These are phyloP conservation scores for Leptinotarsa juncta DNA, from an alignment of 2,888 invertebrate genomes.

Conservation along the genomic window DNA sequence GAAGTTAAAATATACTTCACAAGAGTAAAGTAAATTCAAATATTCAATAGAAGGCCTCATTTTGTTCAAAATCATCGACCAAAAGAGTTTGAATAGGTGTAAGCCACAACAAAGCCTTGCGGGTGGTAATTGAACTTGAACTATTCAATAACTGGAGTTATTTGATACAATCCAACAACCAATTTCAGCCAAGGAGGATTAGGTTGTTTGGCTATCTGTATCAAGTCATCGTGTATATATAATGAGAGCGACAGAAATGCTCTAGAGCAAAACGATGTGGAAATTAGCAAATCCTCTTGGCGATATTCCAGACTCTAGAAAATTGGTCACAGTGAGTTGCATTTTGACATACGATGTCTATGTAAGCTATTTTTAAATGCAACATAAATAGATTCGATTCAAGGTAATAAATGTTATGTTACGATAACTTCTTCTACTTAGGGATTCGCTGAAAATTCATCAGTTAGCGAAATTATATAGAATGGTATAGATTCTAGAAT, in stretches of 20 bases:
- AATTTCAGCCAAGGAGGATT: no score
- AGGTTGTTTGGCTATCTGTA: neutral
- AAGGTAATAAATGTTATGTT: neutral
- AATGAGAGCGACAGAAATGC: neutral
- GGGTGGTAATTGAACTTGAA: no score
- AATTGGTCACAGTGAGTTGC: conserved; percentile 22
- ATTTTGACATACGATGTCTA: conserved; percentile 11
- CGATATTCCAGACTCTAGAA: conserved; percentile 25
- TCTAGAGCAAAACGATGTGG: neutral
- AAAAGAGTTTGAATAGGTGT: no score
- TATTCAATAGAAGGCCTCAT: no score
- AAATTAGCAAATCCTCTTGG: conserved; percentile 6
- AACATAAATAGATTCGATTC: conserved; percentile 5
- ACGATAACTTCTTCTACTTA: neutral
- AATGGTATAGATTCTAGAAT: neutral
- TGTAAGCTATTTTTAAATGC: conserved; percentile 13
- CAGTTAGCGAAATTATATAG: neutral
- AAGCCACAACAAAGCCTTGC: no score
- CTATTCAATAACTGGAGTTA: no score
- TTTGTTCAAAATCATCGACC: no score
- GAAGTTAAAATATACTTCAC: no score
- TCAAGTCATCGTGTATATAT: neutral
- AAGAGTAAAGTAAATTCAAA: no score
- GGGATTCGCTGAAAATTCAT: neutral
- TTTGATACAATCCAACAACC: no score